Evolutionary conservation across 1,140 invertebrate species (phyloP).

Genomic region (Eriosoma lanigerum): DNA sequence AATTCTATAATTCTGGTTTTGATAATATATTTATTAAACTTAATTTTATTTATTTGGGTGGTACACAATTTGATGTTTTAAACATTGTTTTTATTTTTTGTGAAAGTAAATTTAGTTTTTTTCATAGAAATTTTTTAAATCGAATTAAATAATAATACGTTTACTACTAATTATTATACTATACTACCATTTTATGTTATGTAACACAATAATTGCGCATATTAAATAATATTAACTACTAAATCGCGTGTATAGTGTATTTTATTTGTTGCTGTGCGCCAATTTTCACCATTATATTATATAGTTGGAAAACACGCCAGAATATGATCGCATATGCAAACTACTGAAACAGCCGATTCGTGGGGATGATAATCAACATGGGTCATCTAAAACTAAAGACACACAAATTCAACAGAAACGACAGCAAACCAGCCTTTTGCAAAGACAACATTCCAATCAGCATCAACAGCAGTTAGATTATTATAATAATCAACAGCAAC

Average conservation of each 20-base stretch:
- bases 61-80: too few relatives aligned
- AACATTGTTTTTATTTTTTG: too few relatives aligned
- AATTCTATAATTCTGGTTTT: too few relatives aligned
- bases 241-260: background rate
- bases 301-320: slow-evolving; percentile 45
- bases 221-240: background rate
- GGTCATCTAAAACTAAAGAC: background rate
- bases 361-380: background rate
- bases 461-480: background rate
- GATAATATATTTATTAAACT: too few relatives aligned
- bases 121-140: too few relatives aligned
- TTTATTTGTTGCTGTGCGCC: background rate
- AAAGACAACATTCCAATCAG: background rate
- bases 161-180: too few relatives aligned
- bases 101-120: too few relatives aligned
- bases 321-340: slow-evolving; percentile 49
- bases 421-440: background rate
- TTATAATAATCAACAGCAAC: too few relatives aligned
- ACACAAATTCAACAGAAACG: background rate
- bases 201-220: background rate
- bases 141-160: too few relatives aligned
- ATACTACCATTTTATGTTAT: too few relatives aligned
- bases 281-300: background rate
- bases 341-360: slow-evolving; percentile 27
- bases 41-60: too few relatives aligned